Evolutionary conservation across 2,888 invertebrate genomes (phyloP).

Genomic region (Drosophila prostipennis): DNA sequence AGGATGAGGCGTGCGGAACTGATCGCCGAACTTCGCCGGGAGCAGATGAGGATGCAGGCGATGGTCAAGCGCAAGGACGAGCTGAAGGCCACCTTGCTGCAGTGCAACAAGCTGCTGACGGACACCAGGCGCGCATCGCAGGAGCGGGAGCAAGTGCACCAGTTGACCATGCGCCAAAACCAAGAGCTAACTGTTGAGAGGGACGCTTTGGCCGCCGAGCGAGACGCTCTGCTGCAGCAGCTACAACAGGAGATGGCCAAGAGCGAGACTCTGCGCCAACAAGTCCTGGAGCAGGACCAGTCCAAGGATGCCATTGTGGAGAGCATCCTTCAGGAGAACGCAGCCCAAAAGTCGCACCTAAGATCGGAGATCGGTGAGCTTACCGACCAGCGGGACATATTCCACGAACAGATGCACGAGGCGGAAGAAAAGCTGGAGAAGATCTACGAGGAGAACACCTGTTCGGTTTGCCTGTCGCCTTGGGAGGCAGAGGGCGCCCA

Average conservation of each 20-base stretch:
- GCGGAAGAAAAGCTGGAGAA: background rate
- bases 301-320: background rate
- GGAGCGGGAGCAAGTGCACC: background rate
- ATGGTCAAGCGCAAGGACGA: no score
- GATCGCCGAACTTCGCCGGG: no score
- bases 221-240: constrained; percentile 3
- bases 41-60: no score
- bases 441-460: background rate
- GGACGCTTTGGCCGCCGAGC: background rate
- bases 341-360: background rate
- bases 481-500: constrained; percentile 5
- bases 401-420: background rate
- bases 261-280: background rate
- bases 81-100: no score
- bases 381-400: background rate
- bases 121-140: no score
- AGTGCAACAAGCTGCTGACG: no score
- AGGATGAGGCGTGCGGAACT: no score
- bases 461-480: background rate
- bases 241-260: background rate
- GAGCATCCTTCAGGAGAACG: background rate
- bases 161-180: background rate
- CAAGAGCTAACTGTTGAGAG: background rate
- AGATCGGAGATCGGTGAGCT: background rate
- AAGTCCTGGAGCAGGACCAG: background rate